Evolutionary conservation across 2,113 vertebrate species (phyloP), one percentile per base, ranked within the genome.

Genomic region (Oplegnathus fasciatus): DNA sequence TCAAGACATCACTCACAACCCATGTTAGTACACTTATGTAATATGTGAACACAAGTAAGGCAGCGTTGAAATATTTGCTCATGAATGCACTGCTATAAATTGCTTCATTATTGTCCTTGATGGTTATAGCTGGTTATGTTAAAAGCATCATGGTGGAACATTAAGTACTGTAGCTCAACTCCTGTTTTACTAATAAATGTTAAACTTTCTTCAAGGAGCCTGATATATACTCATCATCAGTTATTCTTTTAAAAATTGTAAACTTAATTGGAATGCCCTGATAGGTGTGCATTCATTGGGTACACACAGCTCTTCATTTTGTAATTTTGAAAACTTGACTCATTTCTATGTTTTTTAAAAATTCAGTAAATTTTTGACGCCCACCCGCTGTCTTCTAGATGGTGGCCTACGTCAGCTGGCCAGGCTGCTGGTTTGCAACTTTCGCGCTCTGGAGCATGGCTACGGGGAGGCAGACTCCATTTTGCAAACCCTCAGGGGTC

Each of bases 361-460:
- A 42, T 18, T 20, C 15, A 18, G 7, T 28, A 30, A 1, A 44
- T 75, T 26, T 78, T 44, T 13, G 17, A 28, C 48, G 32, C 57
- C 17, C 58, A 8, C 6, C 9, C 4, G 2, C 24, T 30, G 32
- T 64, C 24, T 76, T 83, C 4, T 48, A 96, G 96, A 94, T 17
- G 60, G 4, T 5, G 70, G 86, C 13, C 88, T 96, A 48, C 87
- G 57, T 42, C 92, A 89, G 75, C 89, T 96, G 61, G 96, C 96
- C 86, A 89, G 90, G 82, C 89, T 96, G 10, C 85, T 96, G 89
- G 95, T 96, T 11, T 96, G 96, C 84, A 95, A 95, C 89, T 95
- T 94, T 89, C 94, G 95, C n/a, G 94, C 95, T 28, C 82, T 96
- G 83, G 96, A 96, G 82, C 88, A 95, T 1, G 95, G 96, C 62